phyloP scores from a whole-genome alignment of 2,888 invertebrate species.

The Idaea straminata region DNA sequence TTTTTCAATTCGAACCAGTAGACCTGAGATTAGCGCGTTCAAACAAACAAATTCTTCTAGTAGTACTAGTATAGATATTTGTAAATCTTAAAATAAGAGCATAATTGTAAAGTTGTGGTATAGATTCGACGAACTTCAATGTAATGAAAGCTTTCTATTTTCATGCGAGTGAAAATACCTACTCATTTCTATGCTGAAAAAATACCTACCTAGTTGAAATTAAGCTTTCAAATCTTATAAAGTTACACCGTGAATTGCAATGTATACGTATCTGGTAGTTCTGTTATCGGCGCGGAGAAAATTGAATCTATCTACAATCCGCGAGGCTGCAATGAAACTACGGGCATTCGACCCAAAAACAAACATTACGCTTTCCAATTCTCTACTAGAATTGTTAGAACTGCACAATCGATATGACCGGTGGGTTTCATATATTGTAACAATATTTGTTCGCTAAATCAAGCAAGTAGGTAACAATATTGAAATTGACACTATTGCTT shows the following conservation, averaged over 20 bases:
- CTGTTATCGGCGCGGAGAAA: slow-evolving; percentile 63
- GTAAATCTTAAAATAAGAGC: no score
- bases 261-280: slow-evolving; percentile 12
- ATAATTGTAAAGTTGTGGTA: no score
- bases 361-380: slow-evolving; percentile 27
- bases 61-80: no score
- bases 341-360: slow-evolving; percentile 51
- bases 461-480: slow-evolving; percentile 14
- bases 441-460: slow-evolving; percentile 20
- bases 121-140: no score
- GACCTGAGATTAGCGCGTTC: no score
- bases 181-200: no score
- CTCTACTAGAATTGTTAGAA: slow-evolving; percentile 22
- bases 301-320: slow-evolving; percentile 77
- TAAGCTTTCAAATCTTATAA: background rate
- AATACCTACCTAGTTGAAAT: no score
- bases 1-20: no score
- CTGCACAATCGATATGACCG: slow-evolving; percentile 26
- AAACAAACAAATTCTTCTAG: no score
- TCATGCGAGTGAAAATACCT: no score
- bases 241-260: background rate
- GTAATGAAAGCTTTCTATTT: no score
- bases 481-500: background rate
- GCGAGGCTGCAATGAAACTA: slow-evolving; percentile 56
- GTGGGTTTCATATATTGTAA: slow-evolving; percentile 24